Conservation (phyloP, 2,113 vertebrate genomes). For the Furnarius figulus region DNA sequence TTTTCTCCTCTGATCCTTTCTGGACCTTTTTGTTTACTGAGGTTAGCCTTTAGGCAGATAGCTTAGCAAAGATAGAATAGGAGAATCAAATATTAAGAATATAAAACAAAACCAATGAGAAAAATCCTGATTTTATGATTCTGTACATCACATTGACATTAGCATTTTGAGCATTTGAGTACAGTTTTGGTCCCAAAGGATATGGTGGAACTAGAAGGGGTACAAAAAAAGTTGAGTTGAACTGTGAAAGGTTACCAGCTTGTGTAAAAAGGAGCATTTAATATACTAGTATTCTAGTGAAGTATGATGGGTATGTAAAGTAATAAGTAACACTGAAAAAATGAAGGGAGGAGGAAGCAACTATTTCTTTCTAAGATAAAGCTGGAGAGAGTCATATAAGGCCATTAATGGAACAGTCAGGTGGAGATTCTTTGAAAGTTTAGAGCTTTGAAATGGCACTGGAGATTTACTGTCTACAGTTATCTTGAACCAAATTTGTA, state of each 20-base stretch:
- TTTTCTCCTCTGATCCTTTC: not conserved
- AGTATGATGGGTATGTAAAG: not conserved
- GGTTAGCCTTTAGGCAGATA: not conserved
- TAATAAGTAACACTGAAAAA: not conserved
- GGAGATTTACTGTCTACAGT: not conserved
- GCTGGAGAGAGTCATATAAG: not conserved
- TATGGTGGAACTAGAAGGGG: not conserved
- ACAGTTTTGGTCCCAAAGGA: not conserved
- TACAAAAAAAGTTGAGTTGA: not conserved
- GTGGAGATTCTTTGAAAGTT: not conserved
- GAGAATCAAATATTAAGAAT: not conserved
- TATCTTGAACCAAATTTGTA: not conserved
- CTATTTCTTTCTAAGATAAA: not conserved
- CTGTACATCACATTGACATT: not conserved
- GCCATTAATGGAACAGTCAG: not conserved
- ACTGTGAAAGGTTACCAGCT: not conserved
- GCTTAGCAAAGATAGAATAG: not conserved
- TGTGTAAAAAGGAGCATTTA: not conserved
- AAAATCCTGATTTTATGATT: not conserved
- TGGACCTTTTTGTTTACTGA: not conserved
- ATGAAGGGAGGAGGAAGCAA: not conserved
- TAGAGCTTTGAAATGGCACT: not conserved
- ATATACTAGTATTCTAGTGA: not conserved
- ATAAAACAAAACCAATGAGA: not conserved
- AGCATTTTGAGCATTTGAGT: not conserved